These are phyloP conservation scores for Liparis tanakae DNA, from an alignment of 2,797 vertebrate genomes.

Conservation along the genomic window DNA sequence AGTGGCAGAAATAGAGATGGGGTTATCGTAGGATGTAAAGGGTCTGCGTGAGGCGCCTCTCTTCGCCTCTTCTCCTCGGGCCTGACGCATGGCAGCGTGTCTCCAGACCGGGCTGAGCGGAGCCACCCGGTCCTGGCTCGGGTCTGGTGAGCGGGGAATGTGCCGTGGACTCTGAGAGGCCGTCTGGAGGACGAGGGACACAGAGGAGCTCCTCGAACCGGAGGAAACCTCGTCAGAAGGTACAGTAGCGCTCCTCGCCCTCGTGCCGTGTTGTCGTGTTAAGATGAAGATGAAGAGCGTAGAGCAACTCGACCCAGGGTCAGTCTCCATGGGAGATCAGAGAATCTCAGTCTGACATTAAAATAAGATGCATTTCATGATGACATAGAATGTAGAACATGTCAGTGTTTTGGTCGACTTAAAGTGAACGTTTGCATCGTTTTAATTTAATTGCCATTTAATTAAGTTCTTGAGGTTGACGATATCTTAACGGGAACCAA, in stretches of 20 bases:
- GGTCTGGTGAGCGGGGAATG: conserved; percentile 37
- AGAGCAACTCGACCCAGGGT: conserved; percentile 5
- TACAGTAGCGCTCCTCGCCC: conserved; percentile 65
- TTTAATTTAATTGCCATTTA: background rate
- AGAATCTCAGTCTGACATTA: conserved; percentile 1
- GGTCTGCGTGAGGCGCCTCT: conserved; percentile 55
- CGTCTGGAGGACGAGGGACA: conserved; percentile 62
- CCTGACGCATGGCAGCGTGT: conserved; percentile 61
- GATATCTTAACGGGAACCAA: conserved; percentile 9
- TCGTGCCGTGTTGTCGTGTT: conserved; percentile 15
- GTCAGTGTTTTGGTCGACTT: conserved; percentile 11
- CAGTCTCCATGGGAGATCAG: background rate
- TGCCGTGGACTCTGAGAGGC: conserved; percentile 56
- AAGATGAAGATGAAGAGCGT: conserved; percentile 28
- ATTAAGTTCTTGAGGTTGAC: conserved; percentile 31
- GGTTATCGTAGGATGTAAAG: conserved; percentile 55
- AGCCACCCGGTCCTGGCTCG: conserved; percentile 48
- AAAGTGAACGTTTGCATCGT: background rate
- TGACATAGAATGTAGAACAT: conserved; percentile 9
- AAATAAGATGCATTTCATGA: background rate
- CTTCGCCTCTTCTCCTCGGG: conserved; percentile 60
- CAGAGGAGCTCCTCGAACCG: conserved; percentile 59
- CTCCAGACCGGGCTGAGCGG: conserved; percentile 45
- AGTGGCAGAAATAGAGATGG: conserved; percentile 73
- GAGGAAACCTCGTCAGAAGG: conserved; percentile 73